A percentile compares a stretch with the other conserved stretches of the same genome.
These are phyloP conservation scores for Patella depressa DNA, from an alignment of 2,888 invertebrate genomes.

Conservation along the genomic window DNA sequence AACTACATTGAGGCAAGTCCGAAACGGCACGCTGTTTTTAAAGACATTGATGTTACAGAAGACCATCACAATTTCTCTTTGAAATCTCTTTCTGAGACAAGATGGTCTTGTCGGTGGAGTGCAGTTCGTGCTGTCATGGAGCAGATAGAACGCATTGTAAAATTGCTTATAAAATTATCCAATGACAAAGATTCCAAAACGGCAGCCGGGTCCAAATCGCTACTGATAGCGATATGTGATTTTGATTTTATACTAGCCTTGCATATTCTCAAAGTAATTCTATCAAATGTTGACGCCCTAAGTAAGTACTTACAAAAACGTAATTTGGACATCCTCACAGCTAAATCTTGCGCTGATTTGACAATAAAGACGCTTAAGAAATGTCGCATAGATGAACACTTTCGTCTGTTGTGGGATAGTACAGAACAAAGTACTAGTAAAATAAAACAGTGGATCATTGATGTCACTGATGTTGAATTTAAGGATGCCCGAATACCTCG, in stretches of 20 bases:
- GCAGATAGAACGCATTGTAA: constrained; percentile 9
- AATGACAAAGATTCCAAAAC: not conserved
- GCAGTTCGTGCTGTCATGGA: constrained; percentile 7
- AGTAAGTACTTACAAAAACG: not conserved
- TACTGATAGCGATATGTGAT: not conserved
- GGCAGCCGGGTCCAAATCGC: not conserved
- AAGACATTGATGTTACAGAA: not conserved
- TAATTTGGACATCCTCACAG: not conserved
- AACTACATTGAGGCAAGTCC: not conserved
- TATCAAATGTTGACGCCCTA: not conserved
- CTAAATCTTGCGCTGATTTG: not conserved
- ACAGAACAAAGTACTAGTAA: too few species aligned
- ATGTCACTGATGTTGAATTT: too few species aligned
- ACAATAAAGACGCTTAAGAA: not conserved
- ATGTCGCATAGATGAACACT: too few species aligned
- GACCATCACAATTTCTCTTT: not conserved
- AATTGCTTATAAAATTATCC: not conserved
- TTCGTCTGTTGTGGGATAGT: too few species aligned
- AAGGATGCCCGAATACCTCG: too few species aligned
- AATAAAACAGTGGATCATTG: too few species aligned
- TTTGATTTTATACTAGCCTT: not conserved
- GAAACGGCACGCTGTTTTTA: not conserved
- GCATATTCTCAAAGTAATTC: not conserved
- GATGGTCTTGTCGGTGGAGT: constrained; percentile 8
- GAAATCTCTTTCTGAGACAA: constrained; percentile 5